phyloP scores from a whole-genome alignment of 2,113 vertebrate species.

The Formicarius rufipectus region DNA sequence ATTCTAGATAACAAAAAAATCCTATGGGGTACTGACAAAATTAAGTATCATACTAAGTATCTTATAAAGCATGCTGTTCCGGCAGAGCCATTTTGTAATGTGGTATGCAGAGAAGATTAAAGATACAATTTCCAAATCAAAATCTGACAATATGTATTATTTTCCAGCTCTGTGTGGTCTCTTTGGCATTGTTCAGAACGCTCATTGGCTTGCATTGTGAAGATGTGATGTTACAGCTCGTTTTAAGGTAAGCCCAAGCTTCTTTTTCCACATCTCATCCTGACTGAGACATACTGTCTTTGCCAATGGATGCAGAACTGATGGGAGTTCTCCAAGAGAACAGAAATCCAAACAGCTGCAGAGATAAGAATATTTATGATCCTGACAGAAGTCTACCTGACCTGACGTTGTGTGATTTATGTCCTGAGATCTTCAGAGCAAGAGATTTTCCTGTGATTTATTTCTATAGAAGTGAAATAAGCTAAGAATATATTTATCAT shows the following conservation, averaged over 20 bases:
- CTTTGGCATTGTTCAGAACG: constrained; percentile 91
- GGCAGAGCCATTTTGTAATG: constrained; percentile 8
- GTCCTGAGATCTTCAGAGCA: background rate
- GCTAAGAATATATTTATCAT: constrained; percentile 48
- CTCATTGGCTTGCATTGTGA: constrained; percentile 95
- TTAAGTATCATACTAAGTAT: background rate
- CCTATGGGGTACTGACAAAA: background rate
- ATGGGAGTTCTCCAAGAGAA: background rate
- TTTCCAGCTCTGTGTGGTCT: constrained; percentile 91
- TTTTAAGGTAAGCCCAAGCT: constrained; percentile 84
- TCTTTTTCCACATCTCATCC: background rate
- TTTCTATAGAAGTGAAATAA: constrained; percentile 13
- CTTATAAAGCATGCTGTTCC: background rate
- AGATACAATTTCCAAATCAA: background rate
- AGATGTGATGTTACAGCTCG: constrained; percentile 95
- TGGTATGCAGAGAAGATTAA: background rate
- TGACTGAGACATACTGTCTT: background rate
- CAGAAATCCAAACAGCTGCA: constrained; percentile 4
- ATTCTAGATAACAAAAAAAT: background rate
- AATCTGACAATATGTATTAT: constrained; percentile 28
- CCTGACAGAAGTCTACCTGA: background rate
- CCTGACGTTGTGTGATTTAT: constrained; percentile 13
- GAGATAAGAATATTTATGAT: constrained; percentile 31
- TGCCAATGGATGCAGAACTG: background rate
- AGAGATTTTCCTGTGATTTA: constrained; percentile 31